Percentiles rank a stretch among this genome's conserved stretches.
phyloP scores from a whole-genome alignment of 2,113 vertebrate species.

The Bos javanicus region DNA sequence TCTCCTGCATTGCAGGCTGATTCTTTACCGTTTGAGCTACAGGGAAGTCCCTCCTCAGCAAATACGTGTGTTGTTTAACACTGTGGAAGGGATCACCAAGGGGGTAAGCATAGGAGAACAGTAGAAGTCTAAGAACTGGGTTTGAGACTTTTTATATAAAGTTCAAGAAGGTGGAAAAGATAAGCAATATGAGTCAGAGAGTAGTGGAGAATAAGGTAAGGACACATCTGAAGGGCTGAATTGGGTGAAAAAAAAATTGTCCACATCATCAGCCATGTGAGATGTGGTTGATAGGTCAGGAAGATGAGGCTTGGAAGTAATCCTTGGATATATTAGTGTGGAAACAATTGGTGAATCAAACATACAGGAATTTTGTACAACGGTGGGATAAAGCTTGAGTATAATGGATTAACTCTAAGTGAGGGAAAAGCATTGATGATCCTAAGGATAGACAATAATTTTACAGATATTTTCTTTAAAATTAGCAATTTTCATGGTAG shows the following conservation, averaged over 20 bases:
- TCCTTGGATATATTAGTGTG: no score
- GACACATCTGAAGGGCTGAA: not conserved
- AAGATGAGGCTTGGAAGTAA: not conserved
- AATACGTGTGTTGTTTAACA: not conserved
- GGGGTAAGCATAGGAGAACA: not conserved
- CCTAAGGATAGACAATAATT: not conserved
- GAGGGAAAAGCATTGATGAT: not conserved
- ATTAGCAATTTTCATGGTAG: not conserved
- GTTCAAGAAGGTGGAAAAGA: not conserved
- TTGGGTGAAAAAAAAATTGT: not conserved
- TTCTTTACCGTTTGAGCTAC: not conserved
- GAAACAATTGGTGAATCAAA: not conserved
- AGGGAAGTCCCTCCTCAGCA: not conserved
- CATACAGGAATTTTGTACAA: no score
- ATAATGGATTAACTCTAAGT: no score
- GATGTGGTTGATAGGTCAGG: accelerated
- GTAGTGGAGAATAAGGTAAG: not conserved
- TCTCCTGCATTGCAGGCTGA: not conserved
- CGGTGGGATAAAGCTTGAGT: accelerated
- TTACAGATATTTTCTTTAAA: not conserved
- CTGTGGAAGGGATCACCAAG: not conserved
- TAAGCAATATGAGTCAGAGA: not conserved
- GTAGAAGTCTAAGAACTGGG: not conserved
- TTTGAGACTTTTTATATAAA: not conserved
- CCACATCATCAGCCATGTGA: not conserved